phyloP scores from a whole-genome alignment of 2,113 vertebrate genomes.

The human (Homo sapiens) region GRCh38 chr1:239482501-239483000 shows the following conservation, averaged over 20 bases:
- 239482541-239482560: background rate
- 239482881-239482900: background rate
- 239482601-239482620: background rate
- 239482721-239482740: background rate
- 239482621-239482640: rapidly evolving
- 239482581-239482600: background rate
- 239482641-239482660: rapidly evolving
- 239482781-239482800: background rate
- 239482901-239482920: background rate
- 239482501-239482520: background rate
- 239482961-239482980: background rate
- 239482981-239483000: background rate
- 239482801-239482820: background rate
- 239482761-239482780: background rate
- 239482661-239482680: background rate
- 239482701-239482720: background rate
- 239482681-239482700: background rate
- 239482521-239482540: no score
- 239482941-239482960: background rate
- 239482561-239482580: rapidly evolving
- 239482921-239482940: background rate
- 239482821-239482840: background rate
- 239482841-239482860: background rate
- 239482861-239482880: background rate
- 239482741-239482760: background rate